These are phyloP conservation scores for Bolborhynchus lineola DNA, from an alignment of 2,113 vertebrate genomes.

Conservation along the genomic window DNA sequence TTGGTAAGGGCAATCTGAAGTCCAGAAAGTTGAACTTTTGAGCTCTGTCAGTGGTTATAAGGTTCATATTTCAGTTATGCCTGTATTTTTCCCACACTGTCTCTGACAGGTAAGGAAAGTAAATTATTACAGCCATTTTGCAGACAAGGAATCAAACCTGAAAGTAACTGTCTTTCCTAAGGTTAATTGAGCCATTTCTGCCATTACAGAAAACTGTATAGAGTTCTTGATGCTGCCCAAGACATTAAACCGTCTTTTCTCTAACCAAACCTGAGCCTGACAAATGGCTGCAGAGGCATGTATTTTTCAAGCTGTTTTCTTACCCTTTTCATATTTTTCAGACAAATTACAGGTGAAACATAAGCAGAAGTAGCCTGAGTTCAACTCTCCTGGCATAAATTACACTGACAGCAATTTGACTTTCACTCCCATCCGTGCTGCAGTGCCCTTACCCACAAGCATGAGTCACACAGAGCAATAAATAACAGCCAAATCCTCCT, in stretches of 20 bases:
- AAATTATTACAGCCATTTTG: neutral
- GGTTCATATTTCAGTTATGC: neutral
- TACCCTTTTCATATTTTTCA: neutral
- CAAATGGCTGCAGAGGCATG: neutral
- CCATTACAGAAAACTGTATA: neutral
- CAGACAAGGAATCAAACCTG: neutral
- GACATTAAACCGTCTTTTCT: neutral
- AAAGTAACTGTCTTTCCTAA: neutral
- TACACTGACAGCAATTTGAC: neutral
- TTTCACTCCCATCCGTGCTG: constrained; percentile 26
- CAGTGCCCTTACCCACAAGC: neutral
- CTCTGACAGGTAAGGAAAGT: neutral
- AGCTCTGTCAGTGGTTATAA: neutral
- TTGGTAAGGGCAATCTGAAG: neutral
- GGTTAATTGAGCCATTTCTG: neutral
- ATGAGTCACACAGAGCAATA: constrained; percentile 38
- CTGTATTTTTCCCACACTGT: neutral
- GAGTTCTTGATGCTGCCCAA: neutral
- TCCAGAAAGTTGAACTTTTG: neutral
- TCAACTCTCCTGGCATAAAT: constrained; percentile 41
- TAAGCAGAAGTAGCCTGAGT: constrained; percentile 16
- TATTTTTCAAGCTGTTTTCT: neutral
- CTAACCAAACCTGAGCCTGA: neutral
- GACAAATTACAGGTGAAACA: neutral
- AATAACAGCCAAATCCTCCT: constrained; percentile 25